phyloP scores from a whole-genome alignment of 2,888 invertebrate species.

The Petrolisthes manimaculis region DNA sequence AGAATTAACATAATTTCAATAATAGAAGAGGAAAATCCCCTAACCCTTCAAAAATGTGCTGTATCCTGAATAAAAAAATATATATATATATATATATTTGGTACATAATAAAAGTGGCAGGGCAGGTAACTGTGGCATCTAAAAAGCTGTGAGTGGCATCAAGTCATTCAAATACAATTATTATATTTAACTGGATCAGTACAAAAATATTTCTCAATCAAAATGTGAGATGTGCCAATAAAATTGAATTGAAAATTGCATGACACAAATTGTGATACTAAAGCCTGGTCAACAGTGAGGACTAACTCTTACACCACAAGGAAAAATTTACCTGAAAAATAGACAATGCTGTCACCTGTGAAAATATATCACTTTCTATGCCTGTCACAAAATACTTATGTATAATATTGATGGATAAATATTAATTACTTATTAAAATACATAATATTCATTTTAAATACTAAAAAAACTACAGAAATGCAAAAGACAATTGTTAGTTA shows the following conservation, averaged over 20 bases:
- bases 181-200: constrained; percentile 45
- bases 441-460: neutral
- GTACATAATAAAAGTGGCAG: constrained; percentile 15
- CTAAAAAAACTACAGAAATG: constrained; percentile 8
- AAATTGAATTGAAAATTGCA: constrained; percentile 28
- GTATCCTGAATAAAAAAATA: constrained; percentile 5
- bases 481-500: neutral
- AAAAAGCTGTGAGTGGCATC: constrained; percentile 55
- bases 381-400: neutral
- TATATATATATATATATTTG: constrained; percentile 1
- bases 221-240: constrained; percentile 42
- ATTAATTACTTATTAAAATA: neutral
- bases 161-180: constrained; percentile 51
- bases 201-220: constrained; percentile 34
- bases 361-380: constrained; percentile 35
- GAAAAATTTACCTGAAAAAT: constrained; percentile 43
- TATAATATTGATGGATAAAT: neutral
- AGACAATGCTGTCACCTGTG: constrained; percentile 55
- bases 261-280: constrained; percentile 33
- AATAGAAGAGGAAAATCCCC: neutral
- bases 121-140: constrained; percentile 51
- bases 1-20: neutral
- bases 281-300: constrained; percentile 61
- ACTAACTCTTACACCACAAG: constrained; percentile 28
- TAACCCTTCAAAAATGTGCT: constrained; percentile 10